Evolutionary conservation across 1,140 invertebrate genomes (phyloP).

Genomic region (Trypoxylus dichotomus): DNA sequence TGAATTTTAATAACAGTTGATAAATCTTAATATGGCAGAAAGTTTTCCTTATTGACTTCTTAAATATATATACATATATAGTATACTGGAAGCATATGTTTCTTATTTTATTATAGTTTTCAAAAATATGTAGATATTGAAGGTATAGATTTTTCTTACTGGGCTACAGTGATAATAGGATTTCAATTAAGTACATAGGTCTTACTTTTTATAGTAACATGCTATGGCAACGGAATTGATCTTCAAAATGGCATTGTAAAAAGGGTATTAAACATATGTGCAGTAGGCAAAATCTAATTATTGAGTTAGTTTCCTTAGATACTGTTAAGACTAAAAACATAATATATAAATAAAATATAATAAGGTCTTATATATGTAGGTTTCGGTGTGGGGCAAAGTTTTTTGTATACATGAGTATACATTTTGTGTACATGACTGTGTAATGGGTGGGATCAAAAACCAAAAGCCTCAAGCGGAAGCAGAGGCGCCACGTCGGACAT

Average conservation of each 20-base stretch:
- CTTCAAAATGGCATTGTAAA: not conserved
- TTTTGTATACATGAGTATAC: not conserved
- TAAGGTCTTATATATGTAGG: not conserved
- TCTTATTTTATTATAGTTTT: too few species aligned
- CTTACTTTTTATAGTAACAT: not conserved
- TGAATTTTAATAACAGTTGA: too few species aligned
- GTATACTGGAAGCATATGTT: too few species aligned
- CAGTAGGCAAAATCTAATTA: not conserved
- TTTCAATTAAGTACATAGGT: too few species aligned
- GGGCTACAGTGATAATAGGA: not conserved
- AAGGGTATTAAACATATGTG: not conserved
- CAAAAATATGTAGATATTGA: too few species aligned
- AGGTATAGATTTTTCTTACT: too few species aligned
- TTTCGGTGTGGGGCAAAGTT: not conserved
- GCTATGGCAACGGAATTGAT: not conserved
- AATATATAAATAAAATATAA: not conserved
- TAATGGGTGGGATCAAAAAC: slow-evolving; percentile 34
- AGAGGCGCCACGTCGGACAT: slow-evolving; percentile 52
- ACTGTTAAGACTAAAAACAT: not conserved
- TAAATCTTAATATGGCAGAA: too few species aligned
- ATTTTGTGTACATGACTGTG: slow-evolving; percentile 1
- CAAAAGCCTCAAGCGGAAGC: slow-evolving; percentile 46
- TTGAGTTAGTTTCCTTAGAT: not conserved
- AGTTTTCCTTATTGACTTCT: too few species aligned
- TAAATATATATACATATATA: too few species aligned